Evolutionary conservation across 2,888 invertebrate genomes (phyloP), one percentile per base, ranked within the genome.

Genomic region (Gari tellinella): DNA sequence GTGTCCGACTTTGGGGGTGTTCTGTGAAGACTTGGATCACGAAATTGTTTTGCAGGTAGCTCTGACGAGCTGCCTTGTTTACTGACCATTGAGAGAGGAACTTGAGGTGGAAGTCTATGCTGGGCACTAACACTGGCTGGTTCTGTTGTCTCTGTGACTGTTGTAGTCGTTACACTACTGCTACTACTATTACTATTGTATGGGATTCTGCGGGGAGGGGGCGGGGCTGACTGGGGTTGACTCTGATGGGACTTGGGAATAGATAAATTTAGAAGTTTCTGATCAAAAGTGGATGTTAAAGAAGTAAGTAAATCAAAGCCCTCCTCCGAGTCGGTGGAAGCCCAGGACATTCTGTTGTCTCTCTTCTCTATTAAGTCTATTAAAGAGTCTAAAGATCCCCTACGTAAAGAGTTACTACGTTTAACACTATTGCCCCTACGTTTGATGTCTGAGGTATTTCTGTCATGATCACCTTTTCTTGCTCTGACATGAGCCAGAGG

Each of bases 341-440:
- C 86, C 81, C 84, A 86, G 0, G 86, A 88, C 48, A 77, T 74
- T 15, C 86, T 63, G 17, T 82, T 84, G 31, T 89, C 88, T n/a
- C 85, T 69, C 52, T 79, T 83, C 46, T 90, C 90, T 48, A 89
- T 86, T 57, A 88, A 72, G 72, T 94, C 94, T 78, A 94, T 93
- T 15, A 94, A 88, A 0, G 94, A 94, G 85, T 94, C 94, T 75
- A 94, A 89, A 38, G 94, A 94, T 25, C 94, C 94, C 64, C 93
- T 93, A 55, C 93, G 73, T 14, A 81, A 48, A 10, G 84, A 79
- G 57, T 67, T 77, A 58, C 73, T 77, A 45, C 83, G 72, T 67
- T 60, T 76, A 0, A 85, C 41, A 14, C 78, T 76, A 58, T 64
- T 63, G 17, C 78, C 72, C 31, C 74, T 46, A 26, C 76, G 53